These are phyloP conservation scores for Meloidogyne floridensis DNA, from an alignment of 1,140 invertebrate genomes.

Conservation along the genomic window DNA sequence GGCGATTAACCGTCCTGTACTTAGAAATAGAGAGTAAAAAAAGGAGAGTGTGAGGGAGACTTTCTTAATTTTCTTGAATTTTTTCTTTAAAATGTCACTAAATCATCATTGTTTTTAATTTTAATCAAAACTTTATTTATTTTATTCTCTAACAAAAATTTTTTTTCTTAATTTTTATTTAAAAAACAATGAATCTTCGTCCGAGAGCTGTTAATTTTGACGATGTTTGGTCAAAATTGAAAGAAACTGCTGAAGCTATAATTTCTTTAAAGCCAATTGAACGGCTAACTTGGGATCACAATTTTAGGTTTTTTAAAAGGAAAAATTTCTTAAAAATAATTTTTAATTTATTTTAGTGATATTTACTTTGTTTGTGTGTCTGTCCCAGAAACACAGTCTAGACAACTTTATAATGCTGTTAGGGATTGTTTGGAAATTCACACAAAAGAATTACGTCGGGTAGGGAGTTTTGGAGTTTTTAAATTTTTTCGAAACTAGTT, in stretches of 20 bases:
- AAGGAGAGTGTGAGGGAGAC: too few relatives aligned
- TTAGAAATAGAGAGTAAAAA: too few relatives aligned
- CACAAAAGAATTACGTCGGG: conserved; percentile 27
- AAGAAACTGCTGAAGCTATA: conserved; percentile 45
- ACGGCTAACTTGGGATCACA: conserved; percentile 50
- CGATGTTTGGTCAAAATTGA: conserved; percentile 44
- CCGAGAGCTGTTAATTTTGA: conserved; percentile 49
- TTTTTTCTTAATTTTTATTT: background rate
- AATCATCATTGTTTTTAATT: too few relatives aligned
- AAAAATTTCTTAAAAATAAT: conserved; percentile 25
- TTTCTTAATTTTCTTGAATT: too few relatives aligned
- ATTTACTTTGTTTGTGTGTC: conserved; percentile 58
- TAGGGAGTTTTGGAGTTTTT: background rate
- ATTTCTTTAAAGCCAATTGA: conserved; percentile 45
- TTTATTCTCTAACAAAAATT: background rate
- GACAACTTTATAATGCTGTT: conserved; percentile 46
- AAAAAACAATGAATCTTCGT: conserved; percentile 42
- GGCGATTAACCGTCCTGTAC: too few relatives aligned
- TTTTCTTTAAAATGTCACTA: too few relatives aligned
- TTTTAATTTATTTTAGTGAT: conserved; percentile 44
- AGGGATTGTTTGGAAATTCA: conserved; percentile 43
- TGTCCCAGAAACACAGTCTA: conserved; percentile 51
- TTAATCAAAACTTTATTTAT: background rate
- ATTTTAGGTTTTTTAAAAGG: conserved; percentile 46
- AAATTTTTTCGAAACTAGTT: background rate